Conservation (phyloP, 2,797 vertebrate genomes). For the Sebastes jordani region DNA sequence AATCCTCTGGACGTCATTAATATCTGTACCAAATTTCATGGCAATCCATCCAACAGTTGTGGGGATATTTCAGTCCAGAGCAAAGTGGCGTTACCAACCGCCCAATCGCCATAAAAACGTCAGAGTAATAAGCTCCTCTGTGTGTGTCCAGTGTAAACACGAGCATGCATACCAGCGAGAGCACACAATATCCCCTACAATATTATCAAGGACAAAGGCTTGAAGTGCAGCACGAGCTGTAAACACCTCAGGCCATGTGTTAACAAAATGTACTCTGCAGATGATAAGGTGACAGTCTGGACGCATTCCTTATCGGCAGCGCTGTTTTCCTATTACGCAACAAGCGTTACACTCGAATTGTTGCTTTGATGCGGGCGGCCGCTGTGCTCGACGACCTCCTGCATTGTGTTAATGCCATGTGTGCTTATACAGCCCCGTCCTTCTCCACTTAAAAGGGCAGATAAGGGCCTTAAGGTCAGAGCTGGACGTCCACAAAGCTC, state of each 20-base stretch:
- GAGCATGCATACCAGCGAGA: not conserved
- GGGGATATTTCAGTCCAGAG: not conserved
- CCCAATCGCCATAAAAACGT: not conserved
- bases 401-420: not conserved
- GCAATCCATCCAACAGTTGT: not conserved
- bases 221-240: not conserved
- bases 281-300: slow-evolving; percentile 27
- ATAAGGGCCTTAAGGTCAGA: slow-evolving; percentile 18
- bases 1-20: not conserved
- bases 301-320: slow-evolving; percentile 53
- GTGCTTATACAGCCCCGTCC: not conserved
- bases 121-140: not conserved
- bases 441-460: not conserved
- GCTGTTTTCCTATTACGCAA: slow-evolving; percentile 42
- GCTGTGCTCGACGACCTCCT: not conserved
- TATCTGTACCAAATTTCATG: not conserved
- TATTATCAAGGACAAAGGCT: not conserved
- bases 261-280: slow-evolving; percentile 12
- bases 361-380: not conserved
- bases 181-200: not conserved
- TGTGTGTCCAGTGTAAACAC: not conserved
- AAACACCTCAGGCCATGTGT: not conserved
- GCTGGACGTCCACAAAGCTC: not conserved
- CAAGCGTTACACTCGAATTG: not conserved
- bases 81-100: not conserved